Evolutionary conservation across 30 jellyfish, hydroid and myxozoan genomes (phyloP).

Genomic region (Clytia hemisphaerica): DNA sequence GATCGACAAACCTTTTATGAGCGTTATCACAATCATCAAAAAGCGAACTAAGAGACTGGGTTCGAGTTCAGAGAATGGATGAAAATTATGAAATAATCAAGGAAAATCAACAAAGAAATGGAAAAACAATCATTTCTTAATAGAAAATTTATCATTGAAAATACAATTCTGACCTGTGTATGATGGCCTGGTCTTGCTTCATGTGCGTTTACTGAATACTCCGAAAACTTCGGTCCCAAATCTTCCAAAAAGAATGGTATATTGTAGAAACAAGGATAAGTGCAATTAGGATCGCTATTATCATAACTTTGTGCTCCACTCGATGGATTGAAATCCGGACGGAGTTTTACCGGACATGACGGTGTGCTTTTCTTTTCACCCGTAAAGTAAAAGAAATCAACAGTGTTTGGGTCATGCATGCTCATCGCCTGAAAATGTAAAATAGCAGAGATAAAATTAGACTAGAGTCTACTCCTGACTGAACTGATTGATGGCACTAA

Average conservation of each 20-base stretch:
- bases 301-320: constrained; percentile 91
- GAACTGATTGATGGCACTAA: too few relatives aligned
- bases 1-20: too few relatives aligned
- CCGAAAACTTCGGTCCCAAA: constrained; percentile 93
- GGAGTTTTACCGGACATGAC: constrained; percentile 82
- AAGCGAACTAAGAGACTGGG: too few relatives aligned
- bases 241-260: constrained; percentile 84
- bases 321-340: constrained; percentile 81
- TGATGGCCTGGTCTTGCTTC: constrained; percentile 99
- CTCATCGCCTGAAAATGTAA: constrained; percentile 72
- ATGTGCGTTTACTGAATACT: constrained; percentile 94
- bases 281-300: constrained; percentile 58
- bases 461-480: not conserved
- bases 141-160: too few relatives aligned
- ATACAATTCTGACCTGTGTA: constrained; percentile 98
- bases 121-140: too few relatives aligned
- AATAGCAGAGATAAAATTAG: not conserved
- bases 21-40: too few relatives aligned
- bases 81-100: too few relatives aligned
- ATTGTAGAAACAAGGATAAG: constrained; percentile 57
- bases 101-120: too few relatives aligned
- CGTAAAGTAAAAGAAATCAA: constrained; percentile 77
- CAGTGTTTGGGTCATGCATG: constrained; percentile 82
- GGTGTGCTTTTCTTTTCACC: constrained; percentile 94
- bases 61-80: too few relatives aligned